Percentiles rank a stretch among this genome's conserved stretches.
These are phyloP conservation scores for Otolemur crassicaudatus DNA, from an alignment of 2,797 vertebrate species.

Conservation along the genomic window DNA sequence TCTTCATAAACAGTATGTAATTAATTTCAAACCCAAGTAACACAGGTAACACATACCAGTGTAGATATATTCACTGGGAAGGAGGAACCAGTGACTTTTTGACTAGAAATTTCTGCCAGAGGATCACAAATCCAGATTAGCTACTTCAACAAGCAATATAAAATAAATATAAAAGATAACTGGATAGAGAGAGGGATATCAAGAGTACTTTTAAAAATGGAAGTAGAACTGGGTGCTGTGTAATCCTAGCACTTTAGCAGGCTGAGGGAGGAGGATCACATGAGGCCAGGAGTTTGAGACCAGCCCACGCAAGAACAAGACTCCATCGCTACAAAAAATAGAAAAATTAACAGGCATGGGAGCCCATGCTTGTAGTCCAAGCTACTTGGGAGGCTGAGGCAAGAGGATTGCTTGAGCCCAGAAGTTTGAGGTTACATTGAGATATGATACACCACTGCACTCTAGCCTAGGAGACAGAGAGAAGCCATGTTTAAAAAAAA, in stretches of 20 bases:
- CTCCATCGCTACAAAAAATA: not conserved
- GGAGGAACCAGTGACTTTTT: not conserved
- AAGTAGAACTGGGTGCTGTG: not conserved
- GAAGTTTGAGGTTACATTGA: not conserved
- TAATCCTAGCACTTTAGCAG: not conserved
- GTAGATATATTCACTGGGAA: not conserved
- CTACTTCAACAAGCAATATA: not conserved
- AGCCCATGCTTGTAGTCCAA: not conserved
- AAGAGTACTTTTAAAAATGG: slow-evolving; percentile 9
- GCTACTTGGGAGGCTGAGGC: not conserved
- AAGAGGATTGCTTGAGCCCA: not conserved
- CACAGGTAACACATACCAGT: not conserved
- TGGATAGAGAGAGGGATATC: not conserved
- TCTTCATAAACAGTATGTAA: not conserved
- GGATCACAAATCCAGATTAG: not conserved
- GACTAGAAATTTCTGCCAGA: not conserved
- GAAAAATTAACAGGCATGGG: not conserved
- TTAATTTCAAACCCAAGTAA: not conserved
- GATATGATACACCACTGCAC: not conserved
- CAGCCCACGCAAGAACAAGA: not conserved
- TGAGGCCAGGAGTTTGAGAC: not conserved
- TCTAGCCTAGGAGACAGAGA: not conserved
- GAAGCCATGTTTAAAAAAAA: not conserved
- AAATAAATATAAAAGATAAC: not conserved
- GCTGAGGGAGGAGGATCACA: not conserved